Conservation (phyloP, 2,888 invertebrate species). For the Oxyscelio sp. region DNA sequence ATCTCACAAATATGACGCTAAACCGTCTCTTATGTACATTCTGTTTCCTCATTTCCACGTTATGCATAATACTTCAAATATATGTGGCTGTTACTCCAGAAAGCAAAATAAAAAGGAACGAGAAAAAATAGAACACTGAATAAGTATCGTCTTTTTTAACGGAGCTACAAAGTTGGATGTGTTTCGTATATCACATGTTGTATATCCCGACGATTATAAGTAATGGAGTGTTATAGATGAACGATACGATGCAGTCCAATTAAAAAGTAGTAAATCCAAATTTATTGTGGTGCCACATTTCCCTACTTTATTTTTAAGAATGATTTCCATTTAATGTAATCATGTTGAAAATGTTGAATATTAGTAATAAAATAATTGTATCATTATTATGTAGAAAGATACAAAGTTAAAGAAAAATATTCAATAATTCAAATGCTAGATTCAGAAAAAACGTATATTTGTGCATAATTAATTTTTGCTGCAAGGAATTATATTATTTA, state of each 20-base stretch:
- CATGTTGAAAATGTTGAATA: no score
- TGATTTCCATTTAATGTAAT: no score
- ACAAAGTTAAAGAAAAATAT: no score
- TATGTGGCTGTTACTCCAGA: constrained; percentile 22
- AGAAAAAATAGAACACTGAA: neutral
- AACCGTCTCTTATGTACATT: constrained; percentile 32
- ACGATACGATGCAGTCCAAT: neutral
- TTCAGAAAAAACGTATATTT: no score
- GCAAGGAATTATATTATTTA: no score
- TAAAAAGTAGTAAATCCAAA: no score
- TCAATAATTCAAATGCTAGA: no score
- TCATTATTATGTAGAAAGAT: no score
- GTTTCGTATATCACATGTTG: neutral
- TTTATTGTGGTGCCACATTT: no score
- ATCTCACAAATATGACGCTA: constrained; percentile 47
- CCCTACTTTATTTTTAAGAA: no score
- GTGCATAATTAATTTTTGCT: no score
- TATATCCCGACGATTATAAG: neutral
- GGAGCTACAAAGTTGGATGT: neutral
- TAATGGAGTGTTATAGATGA: constrained; percentile 1
- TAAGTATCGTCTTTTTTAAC: constrained; percentile 1
- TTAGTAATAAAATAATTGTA: no score
- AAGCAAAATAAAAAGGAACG: constrained; percentile 11
- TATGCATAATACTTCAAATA: constrained; percentile 20
- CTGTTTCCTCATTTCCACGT: constrained; percentile 35